Evolutionary conservation across 2,797 vertebrate genomes (phyloP), one percentile per base, ranked within the genome.

Genomic region (Tauraco hartlaubi): DNA sequence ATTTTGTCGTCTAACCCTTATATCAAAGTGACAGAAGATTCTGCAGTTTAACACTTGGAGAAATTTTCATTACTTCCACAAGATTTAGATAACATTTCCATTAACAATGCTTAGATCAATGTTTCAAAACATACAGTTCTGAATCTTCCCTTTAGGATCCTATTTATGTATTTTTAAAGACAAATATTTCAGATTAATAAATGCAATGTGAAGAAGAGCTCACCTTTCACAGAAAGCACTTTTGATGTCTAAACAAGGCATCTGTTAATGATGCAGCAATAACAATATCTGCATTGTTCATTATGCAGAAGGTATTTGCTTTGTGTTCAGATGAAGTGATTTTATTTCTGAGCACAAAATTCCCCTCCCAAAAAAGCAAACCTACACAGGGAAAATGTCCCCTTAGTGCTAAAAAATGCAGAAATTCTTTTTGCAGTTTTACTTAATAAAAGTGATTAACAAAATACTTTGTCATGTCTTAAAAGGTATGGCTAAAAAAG

Each of bases 71-170:
- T 97, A 95, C 88, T 90, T 96, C 82, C 96, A 96, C 89, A 79
- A 97, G 91, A 97, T 98, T 97, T 96, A 97, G 97, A 97, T 97
- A 98, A 90, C 64, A 85, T 28, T 97, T 97, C 80, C 69, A 97
- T 97, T 97, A 98, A 95, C 68, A 92, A 78, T 93, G 67, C 33
- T 94, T 95, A 95, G 76, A 96, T 95, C 90, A 94, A 26, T 81
- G 75, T 93, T 90, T 80, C 71, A 83, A 96, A 97, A 94, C n/a
- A 94, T 31, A 62, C 4, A 35, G 43, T 92, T 97, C 43, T 56
- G 69, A 94, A 95, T 87, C 49, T 79, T 56, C 61, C 84, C 79
- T 72, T 56, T 79, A 19, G 37, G n/a, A 13, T 88, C 21, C 43
- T 55, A 25, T 37, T 85, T 69, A 18, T n/a, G 9, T 54, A 37